Percentiles rank a stretch among this genome's conserved stretches.
phyloP scores from a whole-genome alignment of 1,140 invertebrate genomes.

The Sinella curviseta region DNA sequence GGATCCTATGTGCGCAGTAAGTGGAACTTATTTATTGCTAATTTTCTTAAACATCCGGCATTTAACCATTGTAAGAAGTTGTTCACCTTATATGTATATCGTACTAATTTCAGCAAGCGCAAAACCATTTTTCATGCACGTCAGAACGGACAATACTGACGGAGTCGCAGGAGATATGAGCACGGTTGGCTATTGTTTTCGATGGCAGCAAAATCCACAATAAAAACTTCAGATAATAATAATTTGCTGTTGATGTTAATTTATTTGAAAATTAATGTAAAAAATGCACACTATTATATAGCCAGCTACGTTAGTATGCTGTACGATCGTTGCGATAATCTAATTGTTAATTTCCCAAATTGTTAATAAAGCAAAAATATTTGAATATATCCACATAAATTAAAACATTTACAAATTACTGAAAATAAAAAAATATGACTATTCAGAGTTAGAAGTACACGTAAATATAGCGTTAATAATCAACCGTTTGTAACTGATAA shows the following conservation, averaged over 20 bases:
- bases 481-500: constrained; percentile 65
- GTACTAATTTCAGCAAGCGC: constrained; percentile 40
- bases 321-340: no score
- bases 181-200: constrained; percentile 42
- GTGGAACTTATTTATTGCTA: constrained; percentile 9
- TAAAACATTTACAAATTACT: no score
- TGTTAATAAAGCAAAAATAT: no score
- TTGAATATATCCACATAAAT: no score
- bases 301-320: no score
- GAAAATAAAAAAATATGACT: no score
- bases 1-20: constrained; percentile 38
- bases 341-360: no score
- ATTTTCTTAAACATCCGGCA: no score
- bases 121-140: constrained; percentile 42
- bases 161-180: neutral
- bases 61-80: no score
- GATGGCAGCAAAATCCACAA: constrained; percentile 46
- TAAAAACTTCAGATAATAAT: constrained; percentile 17
- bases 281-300: no score
- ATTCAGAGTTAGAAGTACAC: neutral
- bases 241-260: no score
- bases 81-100: neutral
- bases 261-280: no score
- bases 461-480: constrained; percentile 37
- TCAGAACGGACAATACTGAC: constrained; percentile 39